Percentiles rank a stretch among this genome's conserved stretches.
Evolutionary conservation across 2,113 vertebrate species (phyloP).

Genomic region (Mus pahari): DNA sequence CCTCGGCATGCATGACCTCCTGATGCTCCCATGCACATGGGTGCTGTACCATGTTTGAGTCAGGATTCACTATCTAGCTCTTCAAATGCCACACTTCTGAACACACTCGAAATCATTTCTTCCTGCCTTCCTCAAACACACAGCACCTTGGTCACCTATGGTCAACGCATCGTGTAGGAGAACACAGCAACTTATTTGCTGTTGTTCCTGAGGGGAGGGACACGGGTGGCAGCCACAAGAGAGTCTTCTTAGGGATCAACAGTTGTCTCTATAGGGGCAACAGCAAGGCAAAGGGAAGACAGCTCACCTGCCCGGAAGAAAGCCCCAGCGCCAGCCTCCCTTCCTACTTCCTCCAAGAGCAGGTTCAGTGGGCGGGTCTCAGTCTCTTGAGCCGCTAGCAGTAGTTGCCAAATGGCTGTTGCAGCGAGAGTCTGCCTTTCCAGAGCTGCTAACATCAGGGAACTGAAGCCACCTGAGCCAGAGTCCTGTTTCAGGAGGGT

Average conservation of each 20-base stretch:
- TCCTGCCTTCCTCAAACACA: not conserved
- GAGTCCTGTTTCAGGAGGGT: conserved; percentile 73
- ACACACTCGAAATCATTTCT: not conserved
- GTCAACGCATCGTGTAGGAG: not conserved
- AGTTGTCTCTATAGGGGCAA: not conserved
- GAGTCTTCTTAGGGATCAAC: not conserved
- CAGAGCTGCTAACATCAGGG: conserved; percentile 81
- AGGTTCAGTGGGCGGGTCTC: conserved; percentile 61
- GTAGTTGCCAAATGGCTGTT: conserved; percentile 85
- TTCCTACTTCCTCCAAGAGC: conserved; percentile 84
- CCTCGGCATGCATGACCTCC: not conserved
- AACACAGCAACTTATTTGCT: not conserved
- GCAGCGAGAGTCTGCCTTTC: conserved; percentile 80
- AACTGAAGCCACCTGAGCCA: conserved; percentile 61
- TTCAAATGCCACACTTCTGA: not conserved
- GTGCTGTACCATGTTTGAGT: not conserved
- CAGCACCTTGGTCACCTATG: not conserved
- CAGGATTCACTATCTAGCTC: not conserved
- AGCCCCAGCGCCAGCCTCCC: conserved; percentile 77
- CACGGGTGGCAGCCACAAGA: accelerated
- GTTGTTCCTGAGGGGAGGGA: not conserved
- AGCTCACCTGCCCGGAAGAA: conserved; percentile 84
- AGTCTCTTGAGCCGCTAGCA: conserved; percentile 78
- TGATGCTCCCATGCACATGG: not conserved
- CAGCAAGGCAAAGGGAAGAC: not conserved